Evolutionary conservation across 2,797 vertebrate species (phyloP), one percentile per base, ranked within the genome.

Genomic region (Tokudaia muenninki): DNA sequence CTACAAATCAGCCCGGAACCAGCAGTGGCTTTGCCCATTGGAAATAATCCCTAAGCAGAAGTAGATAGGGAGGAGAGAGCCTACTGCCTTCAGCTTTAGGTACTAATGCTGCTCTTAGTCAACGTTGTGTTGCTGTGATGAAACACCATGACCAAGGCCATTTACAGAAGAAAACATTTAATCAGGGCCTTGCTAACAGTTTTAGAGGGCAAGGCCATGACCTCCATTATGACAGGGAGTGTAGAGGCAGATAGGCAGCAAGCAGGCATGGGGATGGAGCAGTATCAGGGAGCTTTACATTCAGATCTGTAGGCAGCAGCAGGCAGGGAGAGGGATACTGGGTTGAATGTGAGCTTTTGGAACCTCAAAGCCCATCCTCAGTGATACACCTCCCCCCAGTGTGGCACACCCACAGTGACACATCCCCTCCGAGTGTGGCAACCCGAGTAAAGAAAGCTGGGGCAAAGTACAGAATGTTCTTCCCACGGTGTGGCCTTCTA

Each of bases 1-100:
- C 17, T 92, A 63, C 26, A 87, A 90, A 90, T 75, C 41, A 95
- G 75, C 47, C 52, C 41, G 74, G 74, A 86, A 17, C 63, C 47
- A 50, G 29, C 6, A 79, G 31, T n/a, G 87, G n/a, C 8, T 87
- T 83, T 84, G n/a, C 57, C 63, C 80, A 3, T 44, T 70, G 92
- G 78, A 87, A 94, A 84, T 37, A 83, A 70, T 17, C 67, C 34
- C 52, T 8, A 29, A 55, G 24, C n/a, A 87, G 72, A 21, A 41
- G 57, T 5, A 0, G 61, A 14, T 47, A 17, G 52, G n/a, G 81
- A 37, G 59, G 41, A 47, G 59, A 84, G 3, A 21, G 82, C 17
- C 41, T 34, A 19, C 8, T 65, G 41, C 31, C 11, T 34, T 21
- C 16, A 65, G 82, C 14, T 47, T n/a, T 72, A 19, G 70, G 31